phyloP scores from a whole-genome alignment of 1,140 invertebrate species.

The Lordiphosa collinella region DNA sequence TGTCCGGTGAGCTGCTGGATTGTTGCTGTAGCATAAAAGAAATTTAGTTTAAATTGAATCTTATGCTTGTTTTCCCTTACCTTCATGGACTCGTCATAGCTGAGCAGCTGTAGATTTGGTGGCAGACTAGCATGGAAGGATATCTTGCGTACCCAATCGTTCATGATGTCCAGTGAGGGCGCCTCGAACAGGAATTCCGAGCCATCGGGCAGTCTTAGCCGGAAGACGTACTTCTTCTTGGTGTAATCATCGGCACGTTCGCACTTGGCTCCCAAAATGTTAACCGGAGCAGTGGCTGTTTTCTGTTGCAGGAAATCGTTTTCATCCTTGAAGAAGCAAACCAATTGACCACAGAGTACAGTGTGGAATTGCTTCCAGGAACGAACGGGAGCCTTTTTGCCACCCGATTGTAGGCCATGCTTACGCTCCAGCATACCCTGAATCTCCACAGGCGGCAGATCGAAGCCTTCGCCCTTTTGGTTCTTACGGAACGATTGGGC shows the following conservation, averaged over 20 bases:
- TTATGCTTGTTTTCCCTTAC: conserved; percentile 14
- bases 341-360: conserved; percentile 95
- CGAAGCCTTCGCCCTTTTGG: conserved; percentile 85
- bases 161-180: conserved; percentile 86
- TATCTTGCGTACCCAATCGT: conserved; percentile 97
- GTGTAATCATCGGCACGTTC: conserved; percentile 94
- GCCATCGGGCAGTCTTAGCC: conserved; percentile 92
- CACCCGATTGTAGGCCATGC: conserved; percentile 95
- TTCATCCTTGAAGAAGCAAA: conserved; percentile 99
- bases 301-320: conserved; percentile 93
- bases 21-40: conserved; percentile 58
- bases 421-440: conserved; percentile 95
- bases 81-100: conserved; percentile 85
- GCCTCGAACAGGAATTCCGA: conserved; percentile 95
- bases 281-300: conserved; percentile 93
- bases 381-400: conserved; percentile 95
- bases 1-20: conserved; percentile 77
- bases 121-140: conserved; percentile 95
- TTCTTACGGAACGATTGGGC: conserved; percentile 93
- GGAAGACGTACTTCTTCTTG: conserved; percentile 96
- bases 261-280: conserved; percentile 90
- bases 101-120: conserved; percentile 92
- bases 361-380: conserved; percentile 98
- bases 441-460: conserved; percentile 93
- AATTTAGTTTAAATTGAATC: background rate